A percentile compares a stretch with the other conserved stretches of the same genome.
phyloP scores from a whole-genome alignment of 2,113 vertebrate species.

The Sylvietta virens region DNA sequence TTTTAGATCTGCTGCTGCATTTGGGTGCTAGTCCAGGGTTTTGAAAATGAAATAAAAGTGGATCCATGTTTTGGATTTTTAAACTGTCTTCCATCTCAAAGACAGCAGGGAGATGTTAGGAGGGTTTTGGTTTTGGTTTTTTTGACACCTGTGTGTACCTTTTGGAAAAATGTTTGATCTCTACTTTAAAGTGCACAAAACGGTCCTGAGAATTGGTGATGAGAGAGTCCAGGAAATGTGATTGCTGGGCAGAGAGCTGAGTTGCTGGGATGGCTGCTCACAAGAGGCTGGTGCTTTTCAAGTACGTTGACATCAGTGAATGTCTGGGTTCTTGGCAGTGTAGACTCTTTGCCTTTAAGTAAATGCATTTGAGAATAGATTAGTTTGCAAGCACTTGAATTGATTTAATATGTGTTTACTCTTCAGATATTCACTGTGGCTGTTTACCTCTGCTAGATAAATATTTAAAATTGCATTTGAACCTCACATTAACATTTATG shows the following conservation, averaged over 20 bases:
- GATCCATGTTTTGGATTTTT: not conserved
- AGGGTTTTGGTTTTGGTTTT: not conserved
- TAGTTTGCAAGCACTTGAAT: constrained; percentile 55
- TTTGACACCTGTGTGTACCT: not conserved
- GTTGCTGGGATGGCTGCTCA: not conserved
- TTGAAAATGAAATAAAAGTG: not conserved
- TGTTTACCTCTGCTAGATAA: constrained; percentile 69
- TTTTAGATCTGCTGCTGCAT: not conserved
- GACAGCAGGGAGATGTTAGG: not conserved
- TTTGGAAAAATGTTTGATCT: not conserved
- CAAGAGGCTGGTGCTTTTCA: not conserved
- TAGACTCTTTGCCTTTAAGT: constrained; percentile 41
- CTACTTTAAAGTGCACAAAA: not conserved
- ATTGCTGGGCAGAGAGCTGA: not conserved
- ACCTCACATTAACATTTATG: constrained; percentile 67
- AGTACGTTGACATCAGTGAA: not conserved
- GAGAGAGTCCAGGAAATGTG: not conserved
- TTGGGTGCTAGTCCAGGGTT: not conserved
- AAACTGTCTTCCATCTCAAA: not conserved
- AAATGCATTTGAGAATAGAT: constrained; percentile 56
- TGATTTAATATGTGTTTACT: constrained; percentile 66
- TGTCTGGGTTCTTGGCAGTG: not conserved
- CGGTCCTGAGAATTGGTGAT: not conserved
- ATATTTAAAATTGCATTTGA: constrained; percentile 68
- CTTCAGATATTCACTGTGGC: constrained; percentile 54